Conservation (phyloP, 2,888 invertebrate species). For the Plebejus anna region DNA sequence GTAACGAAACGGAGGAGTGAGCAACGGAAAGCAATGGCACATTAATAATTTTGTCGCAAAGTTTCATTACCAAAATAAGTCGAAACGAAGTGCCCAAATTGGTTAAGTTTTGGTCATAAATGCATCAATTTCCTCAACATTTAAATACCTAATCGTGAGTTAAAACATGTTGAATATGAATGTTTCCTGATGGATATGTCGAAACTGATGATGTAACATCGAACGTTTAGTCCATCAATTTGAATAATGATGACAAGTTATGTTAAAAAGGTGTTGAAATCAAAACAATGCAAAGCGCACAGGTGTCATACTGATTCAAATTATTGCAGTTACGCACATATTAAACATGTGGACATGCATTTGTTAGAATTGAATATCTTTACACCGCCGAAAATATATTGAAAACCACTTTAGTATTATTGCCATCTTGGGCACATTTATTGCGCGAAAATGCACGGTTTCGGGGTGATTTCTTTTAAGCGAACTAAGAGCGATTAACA, state of each 20-base stretch:
- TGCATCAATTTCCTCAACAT: not conserved
- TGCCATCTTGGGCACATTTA: too few relatives aligned
- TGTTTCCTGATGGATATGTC: not conserved
- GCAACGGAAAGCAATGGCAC: too few relatives aligned
- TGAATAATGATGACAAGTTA: not conserved
- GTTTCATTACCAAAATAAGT: not conserved
- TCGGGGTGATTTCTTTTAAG: too few relatives aligned
- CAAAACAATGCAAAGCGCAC: constrained; percentile 8
- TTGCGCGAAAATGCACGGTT: too few relatives aligned
- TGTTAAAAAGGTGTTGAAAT: not conserved
- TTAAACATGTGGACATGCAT: too few relatives aligned
- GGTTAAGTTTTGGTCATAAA: not conserved
- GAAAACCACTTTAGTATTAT: too few relatives aligned
- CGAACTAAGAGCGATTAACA: too few relatives aligned
- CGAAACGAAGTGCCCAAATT: not conserved
- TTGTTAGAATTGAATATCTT: too few relatives aligned
- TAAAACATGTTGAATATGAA: not conserved
- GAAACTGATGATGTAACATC: not conserved
- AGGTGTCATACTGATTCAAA: not conserved
- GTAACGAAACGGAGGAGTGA: too few relatives aligned
- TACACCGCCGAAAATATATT: too few relatives aligned
- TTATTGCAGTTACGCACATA: not conserved
- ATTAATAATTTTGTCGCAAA: too few relatives aligned
- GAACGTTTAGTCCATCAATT: not conserved
- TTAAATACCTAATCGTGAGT: not conserved